Conservation (phyloP, 2,888 invertebrate genomes). For the Eupithecia dodoneata region DNA sequence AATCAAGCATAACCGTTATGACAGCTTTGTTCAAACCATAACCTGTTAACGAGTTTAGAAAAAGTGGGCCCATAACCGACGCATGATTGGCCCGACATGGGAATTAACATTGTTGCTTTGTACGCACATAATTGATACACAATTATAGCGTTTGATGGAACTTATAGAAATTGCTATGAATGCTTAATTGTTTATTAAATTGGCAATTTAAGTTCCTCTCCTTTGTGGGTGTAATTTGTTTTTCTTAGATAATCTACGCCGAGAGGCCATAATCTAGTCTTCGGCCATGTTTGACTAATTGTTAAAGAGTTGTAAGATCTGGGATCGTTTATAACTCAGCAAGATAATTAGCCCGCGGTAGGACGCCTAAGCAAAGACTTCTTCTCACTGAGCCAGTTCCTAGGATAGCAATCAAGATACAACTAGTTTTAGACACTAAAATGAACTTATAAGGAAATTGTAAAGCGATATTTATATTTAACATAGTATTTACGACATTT, state of each 20-base stretch:
- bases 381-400: neutral
- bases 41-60: slow-evolving; percentile 27
- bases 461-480: neutral
- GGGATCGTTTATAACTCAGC: slow-evolving; percentile 41
- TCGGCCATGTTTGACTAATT: neutral
- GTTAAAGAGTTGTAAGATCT: slow-evolving; percentile 32
- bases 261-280: neutral
- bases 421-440: neutral
- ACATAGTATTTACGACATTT: neutral
- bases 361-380: slow-evolving; percentile 25
- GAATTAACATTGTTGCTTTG: slow-evolving; percentile 1
- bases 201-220: neutral
- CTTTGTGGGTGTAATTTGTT: neutral
- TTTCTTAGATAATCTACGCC: neutral
- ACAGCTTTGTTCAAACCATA: slow-evolving; percentile 29
- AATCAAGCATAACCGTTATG: slow-evolving; percentile 26
- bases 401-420: neutral
- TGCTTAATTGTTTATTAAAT: slow-evolving; percentile 5
- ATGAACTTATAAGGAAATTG: neutral
- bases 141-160: slow-evolving; percentile 12
- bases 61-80: slow-evolving; percentile 27
- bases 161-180: slow-evolving; percentile 3
- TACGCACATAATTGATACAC: slow-evolving; percentile 4
- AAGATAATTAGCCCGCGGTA: slow-evolving; percentile 58
- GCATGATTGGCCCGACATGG: slow-evolving; percentile 4